Conservation (phyloP, 2,113 vertebrate genomes). For the Pan troglodytes region NHGRI_mPanTro3-v2.1_pri NC_072407.2:102006001-102006500, state of each 20-base stretch:
- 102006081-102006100: slow-evolving; percentile 11
- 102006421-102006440: too few species aligned
- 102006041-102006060: not conserved
- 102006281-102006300: not conserved
- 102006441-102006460: too few species aligned
- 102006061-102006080: not conserved
- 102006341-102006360: not conserved
- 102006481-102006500: too few species aligned
- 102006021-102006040: not conserved
- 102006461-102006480: too few species aligned
- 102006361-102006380: too few species aligned
- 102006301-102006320: not conserved
- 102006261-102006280: not conserved
- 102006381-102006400: too few species aligned
- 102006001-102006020: slow-evolving; percentile 15
- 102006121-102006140: slow-evolving; percentile 15
- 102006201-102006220: not conserved
- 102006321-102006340: not conserved
- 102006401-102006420: too few species aligned
- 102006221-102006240: not conserved
- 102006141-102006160: not conserved
- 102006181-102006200: slow-evolving; percentile 8
- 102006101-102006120: not conserved
- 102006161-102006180: not conserved
- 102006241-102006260: not conserved